Evolutionary conservation across 2,797 vertebrate species (phyloP).

Genomic region (Rachycentron canadum): DNA sequence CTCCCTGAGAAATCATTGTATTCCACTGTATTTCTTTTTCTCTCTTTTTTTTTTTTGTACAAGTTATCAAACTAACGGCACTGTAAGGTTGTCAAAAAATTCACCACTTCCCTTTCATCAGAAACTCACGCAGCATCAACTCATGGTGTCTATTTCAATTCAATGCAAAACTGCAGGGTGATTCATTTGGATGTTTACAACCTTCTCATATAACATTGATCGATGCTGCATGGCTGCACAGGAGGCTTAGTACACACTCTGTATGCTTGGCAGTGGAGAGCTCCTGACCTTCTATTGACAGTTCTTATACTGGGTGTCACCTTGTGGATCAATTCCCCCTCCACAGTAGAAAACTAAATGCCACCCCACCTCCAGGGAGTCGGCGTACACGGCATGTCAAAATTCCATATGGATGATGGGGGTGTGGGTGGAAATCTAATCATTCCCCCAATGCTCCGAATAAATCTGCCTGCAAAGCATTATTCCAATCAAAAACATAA

Average conservation of each 20-base stretch:
- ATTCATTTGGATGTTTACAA: slow-evolving; percentile 77
- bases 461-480: slow-evolving; percentile 83
- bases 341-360: slow-evolving; percentile 78
- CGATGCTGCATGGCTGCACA: slow-evolving; percentile 70
- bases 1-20: slow-evolving; percentile 26
- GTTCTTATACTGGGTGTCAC: slow-evolving; percentile 84
- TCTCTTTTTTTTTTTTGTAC: not conserved
- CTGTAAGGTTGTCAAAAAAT: slow-evolving; percentile 43
- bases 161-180: slow-evolving; percentile 58
- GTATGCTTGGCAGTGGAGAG: slow-evolving; percentile 79
- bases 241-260: slow-evolving; percentile 78
- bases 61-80: slow-evolving; percentile 35
- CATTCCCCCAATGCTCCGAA: slow-evolving; percentile 70
- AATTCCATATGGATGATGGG: slow-evolving; percentile 72
- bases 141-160: slow-evolving; percentile 53
- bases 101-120: slow-evolving; percentile 46
- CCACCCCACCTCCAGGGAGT: slow-evolving; percentile 71
- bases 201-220: slow-evolving; percentile 84
- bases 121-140: slow-evolving; percentile 25
- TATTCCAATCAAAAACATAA: slow-evolving; percentile 86
- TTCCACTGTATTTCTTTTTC: slow-evolving; percentile 15
- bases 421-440: slow-evolving; percentile 72
- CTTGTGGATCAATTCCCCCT: slow-evolving; percentile 85
- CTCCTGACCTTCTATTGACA: slow-evolving; percentile 86
- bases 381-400: slow-evolving; percentile 73